Evolutionary conservation across 1,140 invertebrate species (phyloP), one percentile per base, ranked within the genome.

Genomic region (Cyclargus thomasi): DNA sequence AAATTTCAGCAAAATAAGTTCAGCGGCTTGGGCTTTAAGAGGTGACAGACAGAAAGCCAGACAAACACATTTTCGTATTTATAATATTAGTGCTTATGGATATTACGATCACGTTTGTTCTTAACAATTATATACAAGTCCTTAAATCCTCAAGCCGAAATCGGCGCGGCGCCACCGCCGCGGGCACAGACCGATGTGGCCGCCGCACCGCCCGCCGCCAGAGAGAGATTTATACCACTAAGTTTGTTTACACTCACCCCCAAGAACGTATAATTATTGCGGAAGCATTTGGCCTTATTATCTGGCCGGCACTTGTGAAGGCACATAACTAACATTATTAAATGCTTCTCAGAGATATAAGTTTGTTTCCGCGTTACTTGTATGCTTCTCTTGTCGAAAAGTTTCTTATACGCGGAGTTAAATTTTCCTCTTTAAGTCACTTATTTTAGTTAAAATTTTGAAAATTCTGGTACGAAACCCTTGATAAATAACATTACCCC

Each of bases 181-280:
- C 68, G 29, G 69, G 65, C 69, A 67, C 69, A 74, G 23, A 17
- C 55, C 70, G 57, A 70, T 74, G 72, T 75, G 62, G 39, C 39
- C 39, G 39, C 29, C 29, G 29, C n/a, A n/a, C 29, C 29, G 29
- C 59, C 63, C 22, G 64, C 55, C 20, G n/a, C n/a, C n/a, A n/a
- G 64, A 55, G 73, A 75, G 64, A 65, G 73, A 75, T 77, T 74
- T 76, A 74, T 71, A 65, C 39, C 55, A 11, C 69, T 67, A 62
- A 62, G 63, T 78, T 79, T 79, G 79, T 81, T 81, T 79, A 75
- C 75, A 69, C 79, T 72, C 67, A 70, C 57, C 68, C 67, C 68
- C 68, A 63, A 20, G 47, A 68, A 76, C 69, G 65, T 74, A 69
- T 75, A 78, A 80, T 80, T 77, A 80, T 78, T 74, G 59, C 64